These are phyloP conservation scores for Falco cherrug DNA, from an alignment of 2,797 vertebrate species.

Conservation along the genomic window DNA sequence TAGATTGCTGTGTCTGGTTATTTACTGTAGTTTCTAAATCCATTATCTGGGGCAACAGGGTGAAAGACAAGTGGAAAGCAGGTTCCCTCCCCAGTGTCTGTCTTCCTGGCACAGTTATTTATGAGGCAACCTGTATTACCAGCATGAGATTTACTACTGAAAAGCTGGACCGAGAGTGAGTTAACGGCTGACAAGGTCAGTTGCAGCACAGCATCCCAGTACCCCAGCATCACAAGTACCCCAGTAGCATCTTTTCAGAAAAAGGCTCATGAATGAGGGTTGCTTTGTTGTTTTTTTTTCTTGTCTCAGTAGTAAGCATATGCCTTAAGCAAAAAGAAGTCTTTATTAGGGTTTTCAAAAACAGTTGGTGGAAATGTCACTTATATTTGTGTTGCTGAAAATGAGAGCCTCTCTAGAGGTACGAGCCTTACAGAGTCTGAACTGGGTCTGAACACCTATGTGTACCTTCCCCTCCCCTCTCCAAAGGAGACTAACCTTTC, in stretches of 20 bases:
- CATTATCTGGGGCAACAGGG: slow-evolving; percentile 70
- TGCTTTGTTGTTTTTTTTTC: neutral
- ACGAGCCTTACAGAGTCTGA: neutral
- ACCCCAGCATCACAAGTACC: neutral
- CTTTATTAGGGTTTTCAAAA: neutral
- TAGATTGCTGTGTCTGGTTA: slow-evolving; percentile 43
- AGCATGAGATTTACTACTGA: neutral
- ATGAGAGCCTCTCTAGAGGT: neutral
- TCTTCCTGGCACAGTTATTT: slow-evolving; percentile 57
- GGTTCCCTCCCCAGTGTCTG: slow-evolving; percentile 68
- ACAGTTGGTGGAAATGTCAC: neutral
- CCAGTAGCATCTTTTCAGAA: neutral
- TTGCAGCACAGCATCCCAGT: neutral
- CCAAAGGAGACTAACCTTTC: neutral
- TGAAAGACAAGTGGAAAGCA: slow-evolving; percentile 68
- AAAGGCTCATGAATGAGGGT: neutral
- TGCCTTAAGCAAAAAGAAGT: neutral
- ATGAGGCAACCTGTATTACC: neutral
- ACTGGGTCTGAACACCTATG: neutral
- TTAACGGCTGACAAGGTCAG: neutral
- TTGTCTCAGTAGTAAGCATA: neutral
- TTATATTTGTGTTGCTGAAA: neutral
- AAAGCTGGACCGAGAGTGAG: neutral
- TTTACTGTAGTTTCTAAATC: slow-evolving; percentile 63
- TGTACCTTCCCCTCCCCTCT: neutral